Conservation (phyloP, 2,797 vertebrate species). For the Balearica regulorum region DNA sequence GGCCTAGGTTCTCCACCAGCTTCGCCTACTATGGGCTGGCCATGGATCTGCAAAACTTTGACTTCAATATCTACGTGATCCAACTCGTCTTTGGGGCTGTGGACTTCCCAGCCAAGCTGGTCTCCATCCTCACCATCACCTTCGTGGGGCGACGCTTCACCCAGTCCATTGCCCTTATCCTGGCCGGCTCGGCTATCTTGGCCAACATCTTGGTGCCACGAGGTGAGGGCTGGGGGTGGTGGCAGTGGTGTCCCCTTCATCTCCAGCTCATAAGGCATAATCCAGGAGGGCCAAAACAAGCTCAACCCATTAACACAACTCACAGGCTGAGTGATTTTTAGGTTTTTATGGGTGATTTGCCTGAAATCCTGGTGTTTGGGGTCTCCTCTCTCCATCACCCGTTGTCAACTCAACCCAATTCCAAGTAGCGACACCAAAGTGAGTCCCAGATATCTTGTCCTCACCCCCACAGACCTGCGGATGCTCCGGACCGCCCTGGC, state of each 20-base stretch:
- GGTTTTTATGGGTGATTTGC: background rate
- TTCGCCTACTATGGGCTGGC: constrained; percentile 90
- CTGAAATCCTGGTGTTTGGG: background rate
- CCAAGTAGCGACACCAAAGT: background rate
- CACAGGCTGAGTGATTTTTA: fast-evolving
- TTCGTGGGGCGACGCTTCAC: constrained; percentile 79
- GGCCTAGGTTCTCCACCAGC: constrained; percentile 84
- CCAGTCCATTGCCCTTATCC: constrained; percentile 69
- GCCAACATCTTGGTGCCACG: constrained; percentile 79
- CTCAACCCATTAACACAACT: fast-evolving
- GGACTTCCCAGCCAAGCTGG: constrained; percentile 88
- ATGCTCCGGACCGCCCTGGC: background rate
- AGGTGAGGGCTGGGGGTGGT: constrained; percentile 67
- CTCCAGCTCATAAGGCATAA: background rate
- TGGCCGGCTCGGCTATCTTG: constrained; percentile 80
- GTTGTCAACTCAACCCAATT: background rate
- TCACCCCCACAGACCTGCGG: background rate
- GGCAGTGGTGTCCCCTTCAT: background rate
- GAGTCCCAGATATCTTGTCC: background rate
- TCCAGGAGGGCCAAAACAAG: fast-evolving
- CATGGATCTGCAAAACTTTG: constrained; percentile 84
- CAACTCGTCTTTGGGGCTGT: constrained; percentile 88
- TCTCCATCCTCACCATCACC: constrained; percentile 76
- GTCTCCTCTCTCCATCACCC: background rate
- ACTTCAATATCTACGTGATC: constrained; percentile 88